These are phyloP conservation scores for Oxyteleia sp. DNA, from an alignment of 2,888 invertebrate species.

Conservation along the genomic window DNA sequence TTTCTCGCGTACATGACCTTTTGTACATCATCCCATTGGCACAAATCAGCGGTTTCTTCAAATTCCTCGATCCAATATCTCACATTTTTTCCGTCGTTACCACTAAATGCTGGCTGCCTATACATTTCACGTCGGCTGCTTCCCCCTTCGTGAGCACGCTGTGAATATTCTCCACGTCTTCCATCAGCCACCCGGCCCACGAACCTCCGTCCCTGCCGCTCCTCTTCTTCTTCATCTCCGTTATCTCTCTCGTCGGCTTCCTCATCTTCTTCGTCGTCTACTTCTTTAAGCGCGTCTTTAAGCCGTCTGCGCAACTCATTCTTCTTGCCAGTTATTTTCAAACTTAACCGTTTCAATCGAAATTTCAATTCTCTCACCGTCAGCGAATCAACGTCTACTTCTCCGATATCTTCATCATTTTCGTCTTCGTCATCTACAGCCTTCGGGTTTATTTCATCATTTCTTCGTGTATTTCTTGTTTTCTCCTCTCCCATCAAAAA, in stretches of 20 bases:
- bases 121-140: slow-evolving; percentile 2
- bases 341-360: slow-evolving; percentile 13
- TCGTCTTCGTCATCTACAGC: not conserved
- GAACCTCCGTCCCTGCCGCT: not conserved
- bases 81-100: slow-evolving; percentile 43
- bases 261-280: not conserved
- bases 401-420: slow-evolving; percentile 5
- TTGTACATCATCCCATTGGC: slow-evolving; percentile 39
- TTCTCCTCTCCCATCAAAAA: slow-evolving; percentile 10
- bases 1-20: slow-evolving; percentile 62
- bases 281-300: slow-evolving; percentile 19
- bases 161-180: not conserved
- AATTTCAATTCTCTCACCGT: slow-evolving; percentile 32
- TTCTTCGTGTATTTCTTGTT: slow-evolving; percentile 9
- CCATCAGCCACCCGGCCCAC: not conserved
- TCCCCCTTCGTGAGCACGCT: not conserved
- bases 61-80: slow-evolving; percentile 43
- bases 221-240: not conserved
- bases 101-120: slow-evolving; percentile 7
- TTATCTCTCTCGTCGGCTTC: not conserved
- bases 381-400: slow-evolving; percentile 4
- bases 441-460: not conserved
- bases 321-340: slow-evolving; percentile 14
- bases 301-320: slow-evolving; percentile 21
- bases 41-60: slow-evolving; percentile 24